Evolutionary conservation across 1,140 invertebrate species (phyloP), one percentile per base, ranked within the genome.

Genomic region (Rhynchophorus ferrugineus): DNA sequence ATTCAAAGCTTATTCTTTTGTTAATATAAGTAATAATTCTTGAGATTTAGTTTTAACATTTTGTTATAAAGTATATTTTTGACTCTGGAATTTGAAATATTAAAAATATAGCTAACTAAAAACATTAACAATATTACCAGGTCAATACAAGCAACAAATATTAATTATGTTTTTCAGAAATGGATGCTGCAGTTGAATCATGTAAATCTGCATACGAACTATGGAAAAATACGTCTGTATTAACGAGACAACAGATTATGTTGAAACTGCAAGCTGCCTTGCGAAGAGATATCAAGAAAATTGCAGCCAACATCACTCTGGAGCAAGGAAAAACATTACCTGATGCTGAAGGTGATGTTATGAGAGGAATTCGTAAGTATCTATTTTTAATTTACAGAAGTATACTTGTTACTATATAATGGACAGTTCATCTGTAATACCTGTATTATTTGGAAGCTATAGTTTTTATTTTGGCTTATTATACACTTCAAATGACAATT

Each of bases 321-420:
- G 96, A 99, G 75, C 96, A 99, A 75, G 97, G 97, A 18, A 99
- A 99, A 72, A 99, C 97, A 0, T 74, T 95, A 41, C 80, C 84
- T 16, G 97, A 99, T 77, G 96, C 97, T 18, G 94, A 98, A 69
- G 97, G 97, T 41, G 97, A 99, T 76, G 95, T 99, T 3, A 78
- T 95, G 37, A 79, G 97, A 67, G 97, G 97, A 46, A 79, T 99
- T 49, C 96, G 91, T 93, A 78, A 83, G 83, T 49, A 50, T 21
- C 6, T 20, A 21, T 35, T 36, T 19, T 38, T 38, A 20, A 44
- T 44, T 21, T 16, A 13, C 9, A 2, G 42, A 8, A 6, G 14
- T 44, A 19, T 22, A 13, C 24, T 44, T 33, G 11, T 6, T 17
- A 11, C n/a, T 22, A 5, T 19, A 19, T 17, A 3, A 19, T 42